phyloP scores from a whole-genome alignment of 2,888 invertebrate species.

The Ceriagrion tenellum region DNA sequence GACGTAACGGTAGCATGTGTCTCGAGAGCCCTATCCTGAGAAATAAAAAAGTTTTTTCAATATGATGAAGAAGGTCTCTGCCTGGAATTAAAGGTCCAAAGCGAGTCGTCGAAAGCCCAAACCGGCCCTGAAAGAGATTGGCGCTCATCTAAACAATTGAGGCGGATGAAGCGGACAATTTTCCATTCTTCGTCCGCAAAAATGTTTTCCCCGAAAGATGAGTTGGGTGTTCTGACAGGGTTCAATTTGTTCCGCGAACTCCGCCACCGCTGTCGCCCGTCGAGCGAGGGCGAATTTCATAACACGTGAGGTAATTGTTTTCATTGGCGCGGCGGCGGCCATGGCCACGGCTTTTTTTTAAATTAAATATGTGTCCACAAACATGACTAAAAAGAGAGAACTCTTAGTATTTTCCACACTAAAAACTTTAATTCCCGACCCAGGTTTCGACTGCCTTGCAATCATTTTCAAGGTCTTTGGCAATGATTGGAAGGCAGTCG shows the following conservation, averaged over 20 bases:
- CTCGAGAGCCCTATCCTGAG: too few species aligned
- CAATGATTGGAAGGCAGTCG: too few species aligned
- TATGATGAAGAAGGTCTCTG: too few species aligned
- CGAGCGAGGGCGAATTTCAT: neutral
- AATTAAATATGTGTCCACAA: too few species aligned
- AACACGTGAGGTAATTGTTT: neutral
- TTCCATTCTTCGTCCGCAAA: neutral
- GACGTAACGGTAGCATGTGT: too few species aligned
- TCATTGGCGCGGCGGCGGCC: neutral
- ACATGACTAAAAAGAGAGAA: too few species aligned
- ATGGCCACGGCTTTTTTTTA: neutral
- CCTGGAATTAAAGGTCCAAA: too few species aligned
- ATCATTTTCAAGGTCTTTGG: too few species aligned
- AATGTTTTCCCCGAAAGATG: neutral
- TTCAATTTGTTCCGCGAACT: slow-evolving; percentile 1
- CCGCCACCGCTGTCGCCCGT: neutral
- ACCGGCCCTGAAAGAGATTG: neutral
- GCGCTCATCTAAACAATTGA: neutral
- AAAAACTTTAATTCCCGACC: too few species aligned
- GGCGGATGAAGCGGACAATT: neutral
- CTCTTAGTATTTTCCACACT: too few species aligned
- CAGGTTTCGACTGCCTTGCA: too few species aligned
- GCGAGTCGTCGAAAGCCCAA: neutral
- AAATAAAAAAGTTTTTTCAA: too few species aligned
- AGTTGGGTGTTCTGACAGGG: neutral